phyloP scores from a whole-genome alignment of 2,797 vertebrate genomes.

The Pseudomugil tenellus region DNA sequence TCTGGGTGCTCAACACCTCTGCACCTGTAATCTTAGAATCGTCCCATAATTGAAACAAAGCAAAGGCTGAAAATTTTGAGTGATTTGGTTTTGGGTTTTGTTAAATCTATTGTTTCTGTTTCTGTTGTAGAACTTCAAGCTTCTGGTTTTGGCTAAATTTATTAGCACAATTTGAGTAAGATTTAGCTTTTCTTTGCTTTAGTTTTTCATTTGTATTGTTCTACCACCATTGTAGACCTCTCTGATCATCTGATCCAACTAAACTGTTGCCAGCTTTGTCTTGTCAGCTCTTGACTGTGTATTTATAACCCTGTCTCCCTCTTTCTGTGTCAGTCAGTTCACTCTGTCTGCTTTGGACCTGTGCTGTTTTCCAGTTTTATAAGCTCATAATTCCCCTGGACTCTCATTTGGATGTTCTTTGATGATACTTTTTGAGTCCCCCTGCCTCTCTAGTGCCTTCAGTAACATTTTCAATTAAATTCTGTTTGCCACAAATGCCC shows the following conservation, averaged over 20 bases:
- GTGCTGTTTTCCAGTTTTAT: neutral
- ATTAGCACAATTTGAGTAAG: neutral
- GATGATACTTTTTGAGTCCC: neutral
- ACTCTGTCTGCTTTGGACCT: neutral
- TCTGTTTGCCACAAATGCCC: neutral
- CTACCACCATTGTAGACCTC: neutral
- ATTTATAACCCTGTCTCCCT: neutral
- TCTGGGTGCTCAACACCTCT: no score
- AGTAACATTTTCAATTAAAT: neutral
- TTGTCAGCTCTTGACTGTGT: neutral
- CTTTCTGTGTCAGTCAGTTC: neutral
- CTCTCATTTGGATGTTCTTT: neutral
- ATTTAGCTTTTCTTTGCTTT: neutral
- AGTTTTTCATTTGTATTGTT: neutral
- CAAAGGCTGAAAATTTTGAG: neutral
- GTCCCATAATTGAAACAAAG: neutral
- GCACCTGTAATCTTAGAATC: no score
- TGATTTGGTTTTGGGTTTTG: neutral
- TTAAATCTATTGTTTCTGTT: no score
- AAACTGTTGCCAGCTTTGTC: neutral
- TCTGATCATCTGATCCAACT: neutral
- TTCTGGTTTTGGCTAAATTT: neutral
- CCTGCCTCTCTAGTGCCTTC: neutral
- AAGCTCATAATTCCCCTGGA: neutral
- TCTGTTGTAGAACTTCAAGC: neutral